Evolutionary conservation across 2,113 vertebrate species (phyloP).

Genomic region (Salvelinus alpinus): DNA sequence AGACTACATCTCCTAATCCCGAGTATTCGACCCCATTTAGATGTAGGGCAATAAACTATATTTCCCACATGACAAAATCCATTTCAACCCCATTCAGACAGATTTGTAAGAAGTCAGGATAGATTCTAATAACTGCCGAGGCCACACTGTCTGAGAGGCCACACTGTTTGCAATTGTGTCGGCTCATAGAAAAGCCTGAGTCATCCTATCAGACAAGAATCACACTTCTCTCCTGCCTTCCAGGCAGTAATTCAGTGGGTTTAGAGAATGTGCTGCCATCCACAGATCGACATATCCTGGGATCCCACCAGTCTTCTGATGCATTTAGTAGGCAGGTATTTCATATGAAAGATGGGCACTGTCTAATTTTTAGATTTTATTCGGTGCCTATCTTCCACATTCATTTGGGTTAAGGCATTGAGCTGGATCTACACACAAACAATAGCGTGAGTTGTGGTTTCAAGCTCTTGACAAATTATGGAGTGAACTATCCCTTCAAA

Average conservation of each 20-base stretch:
- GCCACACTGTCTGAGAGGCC: background rate
- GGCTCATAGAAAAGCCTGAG: constrained; percentile 49
- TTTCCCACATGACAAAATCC: background rate
- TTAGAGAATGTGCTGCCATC: background rate
- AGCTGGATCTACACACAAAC: no score
- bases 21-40: no score
- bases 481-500: background rate
- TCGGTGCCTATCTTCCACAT: no score
- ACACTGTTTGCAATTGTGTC: constrained; percentile 21
- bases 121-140: background rate
- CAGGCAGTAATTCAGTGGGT: constrained; percentile 1
- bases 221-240: constrained; percentile 1
- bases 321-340: no score
- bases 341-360: background rate
- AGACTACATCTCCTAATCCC: no score
- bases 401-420: no score
- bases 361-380: background rate
- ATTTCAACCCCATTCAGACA: background rate
- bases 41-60: background rate
- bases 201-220: constrained; percentile 1
- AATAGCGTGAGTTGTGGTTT: no score
- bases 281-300: background rate
- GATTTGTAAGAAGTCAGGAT: background rate
- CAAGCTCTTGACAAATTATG: background rate
- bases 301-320: no score